A percentile compares a stretch with the other conserved stretches of the same genome.
Evolutionary conservation across 2,888 invertebrate genomes (phyloP).

Genomic region (Rotaria magnacalcarata): DNA sequence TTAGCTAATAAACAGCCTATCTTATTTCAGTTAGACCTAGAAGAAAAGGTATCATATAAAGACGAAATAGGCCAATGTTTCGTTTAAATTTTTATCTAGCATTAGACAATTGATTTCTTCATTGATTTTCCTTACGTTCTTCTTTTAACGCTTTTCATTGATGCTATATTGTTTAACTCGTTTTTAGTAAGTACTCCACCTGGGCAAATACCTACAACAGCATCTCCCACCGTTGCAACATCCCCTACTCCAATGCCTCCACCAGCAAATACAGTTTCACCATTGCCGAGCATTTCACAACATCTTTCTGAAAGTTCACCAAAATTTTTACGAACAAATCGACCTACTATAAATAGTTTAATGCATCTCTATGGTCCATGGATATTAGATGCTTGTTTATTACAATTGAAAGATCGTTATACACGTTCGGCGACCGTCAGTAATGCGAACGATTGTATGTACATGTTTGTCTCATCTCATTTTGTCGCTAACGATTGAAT

Average conservation of each 20-base stretch:
- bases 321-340: constrained; percentile 66
- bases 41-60: neutral
- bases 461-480: too few species aligned
- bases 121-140: neutral
- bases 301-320: constrained; percentile 52
- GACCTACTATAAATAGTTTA: constrained; percentile 89
- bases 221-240: too few species aligned
- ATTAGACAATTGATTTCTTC: neutral
- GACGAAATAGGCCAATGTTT: neutral
- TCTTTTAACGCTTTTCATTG: neutral
- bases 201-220: neutral
- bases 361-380: constrained; percentile 90
- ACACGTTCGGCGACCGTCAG: neutral
- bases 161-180: neutral
- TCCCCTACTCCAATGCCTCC: too few species aligned
- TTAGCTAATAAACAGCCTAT: neutral
- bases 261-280: neutral
- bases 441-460: neutral
- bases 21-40: neutral
- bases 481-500: neutral
- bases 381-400: constrained; percentile 89
- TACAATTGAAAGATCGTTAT: constrained; percentile 68
- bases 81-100: neutral
- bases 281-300: neutral
- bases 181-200: neutral